Percentiles rank a stretch among this genome's conserved stretches.
Evolutionary conservation across 2,113 vertebrate genomes (phyloP).

Genomic region (Oncorhynchus nerka): DNA sequence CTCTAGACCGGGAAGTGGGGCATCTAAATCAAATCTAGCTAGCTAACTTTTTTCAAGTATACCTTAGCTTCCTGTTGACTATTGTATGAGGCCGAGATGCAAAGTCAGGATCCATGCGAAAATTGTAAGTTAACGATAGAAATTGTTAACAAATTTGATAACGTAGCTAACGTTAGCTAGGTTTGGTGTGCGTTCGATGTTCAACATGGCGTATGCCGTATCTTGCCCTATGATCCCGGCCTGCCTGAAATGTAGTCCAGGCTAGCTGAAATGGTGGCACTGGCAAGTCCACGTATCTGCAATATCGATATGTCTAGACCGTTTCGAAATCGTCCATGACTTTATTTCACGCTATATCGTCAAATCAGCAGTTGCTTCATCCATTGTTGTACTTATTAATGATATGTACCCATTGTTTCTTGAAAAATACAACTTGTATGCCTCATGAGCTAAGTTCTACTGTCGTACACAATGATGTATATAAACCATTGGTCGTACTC

Average conservation of each 20-base stretch:
- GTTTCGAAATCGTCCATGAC: too few species aligned
- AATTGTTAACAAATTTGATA: background rate
- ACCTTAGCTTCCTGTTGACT: background rate
- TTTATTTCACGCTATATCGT: background rate
- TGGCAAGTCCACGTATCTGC: too few species aligned
- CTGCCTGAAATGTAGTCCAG: background rate
- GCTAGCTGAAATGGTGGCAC: background rate
- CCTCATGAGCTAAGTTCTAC: too few species aligned
- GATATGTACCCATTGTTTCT: too few species aligned
- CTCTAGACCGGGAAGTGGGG: background rate
- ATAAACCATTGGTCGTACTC: too few species aligned
- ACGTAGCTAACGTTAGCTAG: background rate
- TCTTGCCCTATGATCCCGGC: background rate
- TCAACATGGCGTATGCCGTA: conserved; percentile 72
- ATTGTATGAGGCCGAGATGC: background rate
- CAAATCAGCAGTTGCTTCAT: background rate
- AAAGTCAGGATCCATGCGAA: background rate
- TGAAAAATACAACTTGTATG: too few species aligned
- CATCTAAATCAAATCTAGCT: background rate
- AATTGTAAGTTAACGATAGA: background rate
- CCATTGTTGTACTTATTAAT: background rate
- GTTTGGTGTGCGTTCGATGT: conserved; percentile 66
- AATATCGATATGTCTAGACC: too few species aligned
- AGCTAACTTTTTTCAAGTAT: background rate
- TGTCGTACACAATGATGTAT: too few species aligned